These are phyloP conservation scores for Rhorus exstirpatorius DNA, from an alignment of 2,888 invertebrate species.

Conservation along the genomic window DNA sequence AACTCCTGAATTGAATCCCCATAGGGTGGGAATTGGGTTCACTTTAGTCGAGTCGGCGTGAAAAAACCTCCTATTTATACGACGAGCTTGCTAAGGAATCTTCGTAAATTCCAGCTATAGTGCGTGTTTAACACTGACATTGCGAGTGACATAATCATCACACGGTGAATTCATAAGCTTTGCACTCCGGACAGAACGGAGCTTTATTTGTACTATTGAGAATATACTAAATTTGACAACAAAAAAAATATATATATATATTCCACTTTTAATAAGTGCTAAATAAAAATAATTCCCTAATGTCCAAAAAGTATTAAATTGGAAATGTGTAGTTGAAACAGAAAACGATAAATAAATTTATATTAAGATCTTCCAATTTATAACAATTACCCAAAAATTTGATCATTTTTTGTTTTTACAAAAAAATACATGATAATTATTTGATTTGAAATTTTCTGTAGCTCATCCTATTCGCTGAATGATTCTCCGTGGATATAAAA, in stretches of 20 bases:
- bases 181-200: constrained; percentile 36
- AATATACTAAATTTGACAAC: background rate
- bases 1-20: too few relatives aligned
- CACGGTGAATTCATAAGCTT: constrained; percentile 49
- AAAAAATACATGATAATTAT: too few relatives aligned
- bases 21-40: too few relatives aligned
- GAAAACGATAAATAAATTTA: too few relatives aligned
- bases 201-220: constrained; percentile 37
- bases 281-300: background rate
- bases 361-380: too few relatives aligned
- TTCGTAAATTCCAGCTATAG: constrained; percentile 25
- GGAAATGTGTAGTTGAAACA: too few relatives aligned
- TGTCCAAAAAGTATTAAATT: background rate
- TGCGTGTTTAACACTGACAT: background rate
- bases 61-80: background rate
- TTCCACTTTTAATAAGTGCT: background rate
- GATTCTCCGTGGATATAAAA: too few relatives aligned
- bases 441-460: too few relatives aligned
- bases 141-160: constrained; percentile 33
- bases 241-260: background rate
- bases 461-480: too few relatives aligned
- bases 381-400: too few relatives aligned
- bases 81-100: constrained; percentile 3
- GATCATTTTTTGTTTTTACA: too few relatives aligned
- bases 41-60: too few relatives aligned